These are phyloP conservation scores for Falco berigora DNA, from an alignment of 2,797 vertebrate genomes.

Conservation along the genomic window DNA sequence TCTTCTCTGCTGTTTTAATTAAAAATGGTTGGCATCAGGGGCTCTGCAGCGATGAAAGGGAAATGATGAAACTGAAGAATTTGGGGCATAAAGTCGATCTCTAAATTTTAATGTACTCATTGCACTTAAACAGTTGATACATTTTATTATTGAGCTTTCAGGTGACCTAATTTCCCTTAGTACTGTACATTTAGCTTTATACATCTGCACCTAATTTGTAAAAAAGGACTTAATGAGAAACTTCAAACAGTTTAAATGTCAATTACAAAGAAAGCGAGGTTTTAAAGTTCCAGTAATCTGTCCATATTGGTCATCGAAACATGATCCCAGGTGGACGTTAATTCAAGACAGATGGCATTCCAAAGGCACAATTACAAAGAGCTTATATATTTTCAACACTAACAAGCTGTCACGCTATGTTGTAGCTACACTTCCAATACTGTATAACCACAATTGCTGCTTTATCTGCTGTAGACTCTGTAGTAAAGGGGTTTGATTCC, in stretches of 20 bases:
- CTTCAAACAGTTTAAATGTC: constrained; percentile 89
- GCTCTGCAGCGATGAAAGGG: constrained; percentile 23
- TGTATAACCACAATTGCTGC: constrained; percentile 41
- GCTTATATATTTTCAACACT: constrained; percentile 82
- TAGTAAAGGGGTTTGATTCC: constrained; percentile 22
- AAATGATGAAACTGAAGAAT: constrained; percentile 51
- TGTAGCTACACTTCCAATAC: constrained; percentile 55
- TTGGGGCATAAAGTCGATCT: constrained; percentile 30
- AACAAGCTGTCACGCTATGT: constrained; percentile 79
- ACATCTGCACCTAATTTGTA: constrained; percentile 87
- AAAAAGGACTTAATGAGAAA: constrained; percentile 83
- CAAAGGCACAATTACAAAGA: constrained; percentile 86
- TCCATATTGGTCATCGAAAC: constrained; percentile 82
- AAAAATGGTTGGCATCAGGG: constrained; percentile 25
- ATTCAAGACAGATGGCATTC: constrained; percentile 91
- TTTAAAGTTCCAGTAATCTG: constrained; percentile 86
- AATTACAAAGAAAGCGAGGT: constrained; percentile 82
- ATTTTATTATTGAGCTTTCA: constrained; percentile 70
- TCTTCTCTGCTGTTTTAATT: constrained; percentile 49
- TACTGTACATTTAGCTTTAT: constrained; percentile 75
- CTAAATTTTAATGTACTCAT: constrained; percentile 57
- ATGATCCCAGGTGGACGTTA: constrained; percentile 89
- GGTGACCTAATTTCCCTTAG: constrained; percentile 75
- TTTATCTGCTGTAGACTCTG: neutral
- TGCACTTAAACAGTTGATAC: constrained; percentile 64